Conservation (phyloP, 2,888 invertebrate species). For the Amblyjoppa fuscipennis region DNA sequence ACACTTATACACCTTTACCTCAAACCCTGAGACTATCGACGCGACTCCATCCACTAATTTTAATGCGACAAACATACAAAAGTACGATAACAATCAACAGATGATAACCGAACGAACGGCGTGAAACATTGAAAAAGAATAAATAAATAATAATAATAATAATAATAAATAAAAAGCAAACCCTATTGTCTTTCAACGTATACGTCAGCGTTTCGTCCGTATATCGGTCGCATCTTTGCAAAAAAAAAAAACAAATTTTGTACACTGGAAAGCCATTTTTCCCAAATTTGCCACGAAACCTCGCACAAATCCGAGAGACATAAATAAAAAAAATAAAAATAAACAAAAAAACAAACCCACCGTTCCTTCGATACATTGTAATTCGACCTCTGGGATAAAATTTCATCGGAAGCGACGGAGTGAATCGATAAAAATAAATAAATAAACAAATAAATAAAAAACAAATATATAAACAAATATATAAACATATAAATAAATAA, state of each 20-base stretch:
- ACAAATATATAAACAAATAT: background rate
- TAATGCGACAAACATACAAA: constrained; percentile 34
- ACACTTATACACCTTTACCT: constrained; percentile 56
- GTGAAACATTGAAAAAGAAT: background rate
- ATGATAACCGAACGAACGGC: constrained; percentile 10
- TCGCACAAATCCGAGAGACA: background rate
- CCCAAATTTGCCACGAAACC: background rate
- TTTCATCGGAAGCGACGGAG: constrained; percentile 3
- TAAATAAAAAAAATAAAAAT: constrained; percentile 3
- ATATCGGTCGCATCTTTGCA: constrained; percentile 33
- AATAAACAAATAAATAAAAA: constrained; percentile 24
- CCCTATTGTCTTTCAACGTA: constrained; percentile 67
- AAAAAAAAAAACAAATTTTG: constrained; percentile 53
- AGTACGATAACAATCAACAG: constrained; percentile 21
- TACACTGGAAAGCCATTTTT: constrained; percentile 18
- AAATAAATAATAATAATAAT: constrained; percentile 7
- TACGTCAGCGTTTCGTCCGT: background rate
- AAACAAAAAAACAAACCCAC: background rate
- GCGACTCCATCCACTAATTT: constrained; percentile 81
- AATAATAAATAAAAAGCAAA: background rate
- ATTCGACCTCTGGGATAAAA: background rate
- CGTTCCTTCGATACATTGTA: background rate
- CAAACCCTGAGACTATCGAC: constrained; percentile 75
- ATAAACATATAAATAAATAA: background rate
- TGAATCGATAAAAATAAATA: background rate